Base-by-base conservation (phyloP, 2,888 invertebrate genomes). In the Spodoptera picta region DNA sequence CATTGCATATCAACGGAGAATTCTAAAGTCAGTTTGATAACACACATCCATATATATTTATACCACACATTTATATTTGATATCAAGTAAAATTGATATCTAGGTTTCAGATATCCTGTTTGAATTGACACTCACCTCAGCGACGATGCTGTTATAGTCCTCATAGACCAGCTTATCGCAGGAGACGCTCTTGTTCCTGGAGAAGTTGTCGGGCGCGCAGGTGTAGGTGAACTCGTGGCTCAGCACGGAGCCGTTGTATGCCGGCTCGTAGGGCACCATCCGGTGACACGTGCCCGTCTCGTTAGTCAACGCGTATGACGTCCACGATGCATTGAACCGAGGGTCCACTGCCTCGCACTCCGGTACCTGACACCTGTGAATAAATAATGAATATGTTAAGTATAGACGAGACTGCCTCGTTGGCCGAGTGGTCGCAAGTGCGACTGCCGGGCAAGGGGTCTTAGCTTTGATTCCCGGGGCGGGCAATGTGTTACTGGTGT, bases 131-230 rank as follows among this genome's bases (percentile, higher is more conserved):
- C 91, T 92, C 79, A 97, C 97, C 94, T 96, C 96, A 77, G 95
- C 96, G 0, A 95, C 95, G 72, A 97, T 95, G 51, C 96, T 96
- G 54, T 95, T 90, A 82, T 96, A 95, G 78, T 95, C 91, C 73
- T 96, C 95, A 81, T 95, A 96, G 27, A 96, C 83, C 65, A 96
- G 90, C n/a, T 87, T 83, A n/a, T 92, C 87, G 77, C 96, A 96
- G 0, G 86, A 81, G 60, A 92, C 83, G 0, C 89, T 90, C 11
- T 73, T 75, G 48, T 86, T 80, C 2, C 31, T 71, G 46, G 90
- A 79, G 75, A 95, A 95, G 68, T 86, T 78, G 0, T 89, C 85
- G 0, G 89, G 78, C 0, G 86, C 75, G 70, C 96, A 96, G 9
- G 74, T 76, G 68, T 60, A 77, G 1, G 72, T 66, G 47, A 59